These are phyloP conservation scores for Drosophila simulans DNA, from an alignment of 1,140 invertebrate species.

Conservation along the genomic window DNA sequence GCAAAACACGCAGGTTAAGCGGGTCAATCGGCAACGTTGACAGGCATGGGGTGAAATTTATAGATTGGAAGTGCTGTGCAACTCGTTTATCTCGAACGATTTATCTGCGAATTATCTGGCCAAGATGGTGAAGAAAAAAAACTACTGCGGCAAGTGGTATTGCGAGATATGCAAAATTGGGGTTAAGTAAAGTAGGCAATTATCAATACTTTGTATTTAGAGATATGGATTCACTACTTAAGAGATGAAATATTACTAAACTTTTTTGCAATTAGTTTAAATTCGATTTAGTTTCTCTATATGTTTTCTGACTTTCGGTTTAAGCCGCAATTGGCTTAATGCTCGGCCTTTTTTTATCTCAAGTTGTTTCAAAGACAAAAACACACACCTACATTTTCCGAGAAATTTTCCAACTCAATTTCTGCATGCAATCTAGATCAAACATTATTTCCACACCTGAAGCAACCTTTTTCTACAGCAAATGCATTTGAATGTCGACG, in stretches of 20 bases:
- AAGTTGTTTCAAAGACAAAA: not conserved
- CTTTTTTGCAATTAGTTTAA: no score
- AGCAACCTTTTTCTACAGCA: not conserved
- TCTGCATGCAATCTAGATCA: slow-evolving; percentile 25
- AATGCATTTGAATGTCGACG: slow-evolving; percentile 17
- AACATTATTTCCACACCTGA: slow-evolving; percentile 1
- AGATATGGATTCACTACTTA: no score
- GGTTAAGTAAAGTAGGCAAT: not conserved
- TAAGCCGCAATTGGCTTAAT: slow-evolving; percentile 7
- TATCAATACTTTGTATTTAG: not conserved
- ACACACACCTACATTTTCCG: slow-evolving; percentile 32
- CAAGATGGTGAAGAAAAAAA: not conserved
- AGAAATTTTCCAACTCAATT: slow-evolving; percentile 29
- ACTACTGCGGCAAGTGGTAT: not conserved
- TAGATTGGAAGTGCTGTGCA: slow-evolving; percentile 15
- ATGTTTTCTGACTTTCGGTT: not conserved
- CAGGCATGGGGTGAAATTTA: slow-evolving; percentile 6
- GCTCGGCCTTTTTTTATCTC: not conserved
- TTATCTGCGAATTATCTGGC: not conserved
- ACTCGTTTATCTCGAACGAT: slow-evolving; percentile 11
- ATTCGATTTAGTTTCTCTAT: no score
- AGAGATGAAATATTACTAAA: no score
- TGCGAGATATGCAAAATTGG: not conserved
- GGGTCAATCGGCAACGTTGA: slow-evolving; percentile 29
- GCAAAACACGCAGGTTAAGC: slow-evolving; percentile 7